Base-by-base conservation (phyloP, 2,797 vertebrate genomes). In the Hydrophis major region DNA sequence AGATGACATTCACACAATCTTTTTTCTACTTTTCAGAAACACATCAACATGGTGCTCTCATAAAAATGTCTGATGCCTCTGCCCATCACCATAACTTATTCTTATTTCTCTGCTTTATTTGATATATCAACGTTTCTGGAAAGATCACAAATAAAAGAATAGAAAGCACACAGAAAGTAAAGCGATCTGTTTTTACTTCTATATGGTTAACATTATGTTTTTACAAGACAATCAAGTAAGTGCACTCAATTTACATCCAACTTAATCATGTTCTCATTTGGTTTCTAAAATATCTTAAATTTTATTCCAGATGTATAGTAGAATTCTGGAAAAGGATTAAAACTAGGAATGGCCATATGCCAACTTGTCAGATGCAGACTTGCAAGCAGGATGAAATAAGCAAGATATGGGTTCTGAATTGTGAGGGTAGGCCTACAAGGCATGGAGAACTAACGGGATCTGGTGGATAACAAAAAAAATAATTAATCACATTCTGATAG, bases 381-480 rank as follows among this genome's bases (percentile, higher is more conserved):
- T 93, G 69, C 13, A 87, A 89, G 32, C 86, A 89, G 86, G 59
- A 89, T 83, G 89, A 90, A 90, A 88, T 91, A 63, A 83, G 90
- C 57, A 94, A 92, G 86, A 90, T 88, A 88, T 78, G 13, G 55
- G 86, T 83, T 93, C 66, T 61, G 92, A 91, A 93, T 91, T 86
- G 88, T 25, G 27, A 83, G 59, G 86, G 93, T 69, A 86, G 57
- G 66, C 59, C 61, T 94, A 88, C 50, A 91, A 86, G 57, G 57
- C 47, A 92, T 91, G 91, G 50, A 90, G 66, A 91, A 87, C 88
- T 91, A 89, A 93, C 89, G 66, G 47, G 86, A 50, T 89, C 91
- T 91, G 28, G 66, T 90, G 59, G 86, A 91, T 66, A 66, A 55
- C 57, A 66, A 90, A 20, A 28, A 90, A 91, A 86, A 86, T 89